These are phyloP conservation scores for Falco columbarius DNA, from an alignment of 2,797 vertebrate genomes.

Conservation along the genomic window DNA sequence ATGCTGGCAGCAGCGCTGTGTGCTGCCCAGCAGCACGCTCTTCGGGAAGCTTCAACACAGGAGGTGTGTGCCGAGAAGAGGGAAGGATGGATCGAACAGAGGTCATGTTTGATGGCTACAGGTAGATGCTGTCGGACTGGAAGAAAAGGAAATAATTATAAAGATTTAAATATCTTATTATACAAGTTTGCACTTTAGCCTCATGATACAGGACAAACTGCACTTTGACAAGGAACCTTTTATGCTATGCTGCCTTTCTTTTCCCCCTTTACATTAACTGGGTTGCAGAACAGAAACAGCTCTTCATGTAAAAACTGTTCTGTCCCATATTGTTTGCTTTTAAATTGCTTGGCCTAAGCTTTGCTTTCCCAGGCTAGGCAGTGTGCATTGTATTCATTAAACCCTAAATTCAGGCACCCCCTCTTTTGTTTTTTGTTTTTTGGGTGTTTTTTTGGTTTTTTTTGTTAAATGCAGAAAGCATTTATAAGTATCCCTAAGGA, in stretches of 20 bases:
- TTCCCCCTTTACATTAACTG: neutral
- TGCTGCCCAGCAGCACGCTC: neutral
- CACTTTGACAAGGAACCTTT: neutral
- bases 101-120: neutral
- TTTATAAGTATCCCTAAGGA: neutral
- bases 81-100: neutral
- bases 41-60: accelerated
- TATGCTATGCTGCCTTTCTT: neutral
- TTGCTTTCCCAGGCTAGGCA: neutral
- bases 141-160: slow-evolving; percentile 30
- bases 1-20: neutral
- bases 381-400: neutral
- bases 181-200: neutral
- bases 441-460: neutral
- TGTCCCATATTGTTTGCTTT: neutral
- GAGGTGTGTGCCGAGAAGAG: neutral
- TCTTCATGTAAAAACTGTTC: neutral
- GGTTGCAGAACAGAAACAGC: neutral
- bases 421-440: too few species aligned
- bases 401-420: neutral
- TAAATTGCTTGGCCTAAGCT: neutral
- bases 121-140: neutral
- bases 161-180: neutral
- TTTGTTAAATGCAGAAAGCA: neutral
- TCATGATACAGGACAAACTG: neutral